phyloP scores from a whole-genome alignment of 2,888 invertebrate genomes.

The Brenthis hecate region DNA sequence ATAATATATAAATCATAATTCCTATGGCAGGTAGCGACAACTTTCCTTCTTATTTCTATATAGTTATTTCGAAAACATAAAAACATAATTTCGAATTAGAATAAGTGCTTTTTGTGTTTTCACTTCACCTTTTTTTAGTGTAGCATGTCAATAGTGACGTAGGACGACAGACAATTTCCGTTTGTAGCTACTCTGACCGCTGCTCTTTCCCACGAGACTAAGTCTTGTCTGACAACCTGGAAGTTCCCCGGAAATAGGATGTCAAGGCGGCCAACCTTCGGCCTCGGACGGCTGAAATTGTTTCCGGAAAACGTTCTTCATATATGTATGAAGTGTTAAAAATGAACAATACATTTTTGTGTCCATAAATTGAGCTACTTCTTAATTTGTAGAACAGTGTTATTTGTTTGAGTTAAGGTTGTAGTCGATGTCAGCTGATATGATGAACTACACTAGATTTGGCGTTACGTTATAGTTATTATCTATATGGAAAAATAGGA shows the following conservation, averaged over 20 bases:
- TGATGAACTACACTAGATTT: too few species aligned
- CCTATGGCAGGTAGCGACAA: conserved; percentile 1
- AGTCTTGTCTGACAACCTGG: conserved; percentile 66
- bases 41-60: background rate
- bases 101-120: conserved; percentile 21
- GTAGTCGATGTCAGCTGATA: too few species aligned
- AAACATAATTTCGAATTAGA: conserved; percentile 14
- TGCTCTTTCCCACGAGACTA: conserved; percentile 69
- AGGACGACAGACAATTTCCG: conserved; percentile 79
- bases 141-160: conserved; percentile 58
- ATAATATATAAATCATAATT: background rate
- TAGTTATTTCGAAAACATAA: background rate
- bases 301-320: conserved; percentile 54
- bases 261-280: conserved; percentile 67
- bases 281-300: conserved; percentile 61
- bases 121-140: conserved; percentile 35
- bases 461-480: too few species aligned
- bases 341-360: background rate
- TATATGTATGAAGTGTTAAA: conserved; percentile 6
- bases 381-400: too few species aligned
- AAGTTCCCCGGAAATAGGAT: conserved; percentile 73
- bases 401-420: too few species aligned
- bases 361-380: too few species aligned
- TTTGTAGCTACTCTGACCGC: conserved; percentile 61
- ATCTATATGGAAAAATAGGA: too few species aligned